Evolutionary conservation across 2,797 vertebrate species (phyloP), one percentile per base, ranked within the genome.

Genomic region (Notolabrus celidotus): DNA sequence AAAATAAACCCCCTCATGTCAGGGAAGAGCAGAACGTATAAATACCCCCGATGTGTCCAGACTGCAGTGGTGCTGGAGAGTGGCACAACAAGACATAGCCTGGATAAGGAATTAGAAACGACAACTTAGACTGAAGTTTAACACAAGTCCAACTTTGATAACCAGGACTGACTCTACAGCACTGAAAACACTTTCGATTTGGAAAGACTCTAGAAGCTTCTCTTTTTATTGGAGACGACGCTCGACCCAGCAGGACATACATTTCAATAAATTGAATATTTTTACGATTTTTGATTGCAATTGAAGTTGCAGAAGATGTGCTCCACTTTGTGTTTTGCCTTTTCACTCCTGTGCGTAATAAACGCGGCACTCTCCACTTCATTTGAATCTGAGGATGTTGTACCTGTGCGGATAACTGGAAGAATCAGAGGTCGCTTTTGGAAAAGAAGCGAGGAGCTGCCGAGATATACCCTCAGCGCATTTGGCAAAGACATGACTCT

Each of bases 1-100:
- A 94, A 96, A 97, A 97, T 96, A 97, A 96, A 95, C 94, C 94
- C 93, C 95, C 95, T 94, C 94, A 86, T 94, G 95, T 95, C 95
- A 94, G 94, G 92, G 95, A 92, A 92, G 92, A 93, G 92, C 89
- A 90, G 91, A 93, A 91, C 81, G 95, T 98, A 98, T 98, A 99
- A 97, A 98, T 97, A 97, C 92, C 85, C 88, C 90, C 82, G 92
- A 86, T 83, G 82, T 80, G 38, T 85, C 88, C 93, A 88, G 90
- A 88, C 89, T 89, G 89, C 90, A 84, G 87, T 74, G 77, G 87
- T 78, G 85, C 84, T 86, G 82, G 68, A 64, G 84, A 86, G 89
- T 47, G 77, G 67, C 55, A 67, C 76, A 78, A 64, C 80, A 67
- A 66, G 79, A 65, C 62, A 54, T 12, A 67, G 73, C 46, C 60